These are phyloP conservation scores for Macaria liturata DNA, from an alignment of 2,888 invertebrate species.

Conservation along the genomic window DNA sequence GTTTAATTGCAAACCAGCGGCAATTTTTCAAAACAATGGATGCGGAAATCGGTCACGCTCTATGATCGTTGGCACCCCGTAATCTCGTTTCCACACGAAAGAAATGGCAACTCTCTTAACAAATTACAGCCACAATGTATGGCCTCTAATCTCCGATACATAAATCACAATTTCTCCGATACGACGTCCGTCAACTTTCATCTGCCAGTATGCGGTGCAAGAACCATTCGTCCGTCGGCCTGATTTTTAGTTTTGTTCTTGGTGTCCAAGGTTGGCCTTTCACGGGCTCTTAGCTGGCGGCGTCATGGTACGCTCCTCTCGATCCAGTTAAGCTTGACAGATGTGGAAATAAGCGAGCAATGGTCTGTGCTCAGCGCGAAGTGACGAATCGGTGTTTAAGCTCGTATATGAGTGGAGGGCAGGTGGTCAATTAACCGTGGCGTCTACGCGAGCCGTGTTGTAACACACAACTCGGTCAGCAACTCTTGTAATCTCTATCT, in stretches of 20 bases:
- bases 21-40: slow-evolving; percentile 29
- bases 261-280: slow-evolving; percentile 55
- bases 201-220: slow-evolving; percentile 33
- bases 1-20: slow-evolving; percentile 34
- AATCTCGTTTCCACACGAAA: slow-evolving; percentile 14
- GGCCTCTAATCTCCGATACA: slow-evolving; percentile 26
- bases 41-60: slow-evolving; percentile 34
- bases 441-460: slow-evolving; percentile 43
- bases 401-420: slow-evolving; percentile 27
- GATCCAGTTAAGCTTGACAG: slow-evolving; percentile 38
- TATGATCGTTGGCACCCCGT: slow-evolving; percentile 12
- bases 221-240: slow-evolving; percentile 56
- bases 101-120: slow-evolving; percentile 11
- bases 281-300: slow-evolving; percentile 45
- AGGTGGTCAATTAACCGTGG: slow-evolving; percentile 46
- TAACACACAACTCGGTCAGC: slow-evolving; percentile 46
- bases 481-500: slow-evolving; percentile 25
- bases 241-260: slow-evolving; percentile 54
- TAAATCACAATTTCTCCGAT: slow-evolving; percentile 46
- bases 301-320: slow-evolving; percentile 38
- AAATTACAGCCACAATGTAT: slow-evolving; percentile 20
- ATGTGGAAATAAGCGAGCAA: slow-evolving; percentile 38
- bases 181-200: slow-evolving; percentile 49
- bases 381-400: slow-evolving; percentile 31
- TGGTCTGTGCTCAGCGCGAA: slow-evolving; percentile 31